These are phyloP conservation scores for Drosophila novamexicana DNA, from an alignment of 1,140 invertebrate genomes.

Conservation along the genomic window DNA sequence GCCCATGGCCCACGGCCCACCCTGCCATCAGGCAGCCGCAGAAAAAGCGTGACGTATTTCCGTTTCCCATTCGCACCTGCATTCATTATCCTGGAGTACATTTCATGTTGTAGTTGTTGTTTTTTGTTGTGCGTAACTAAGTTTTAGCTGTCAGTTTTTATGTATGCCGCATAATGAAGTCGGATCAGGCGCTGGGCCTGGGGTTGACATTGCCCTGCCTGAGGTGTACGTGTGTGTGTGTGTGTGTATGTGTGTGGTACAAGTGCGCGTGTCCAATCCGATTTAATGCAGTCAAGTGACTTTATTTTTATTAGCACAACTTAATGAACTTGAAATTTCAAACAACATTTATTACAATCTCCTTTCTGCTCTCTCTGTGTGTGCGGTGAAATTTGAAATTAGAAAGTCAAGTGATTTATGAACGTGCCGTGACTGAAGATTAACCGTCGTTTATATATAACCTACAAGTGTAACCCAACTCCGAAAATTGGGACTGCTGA, in stretches of 20 bases:
- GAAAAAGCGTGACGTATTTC: constrained; percentile 78
- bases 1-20: constrained; percentile 15
- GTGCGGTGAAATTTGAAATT: constrained; percentile 56
- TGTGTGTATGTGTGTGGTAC: constrained; percentile 35
- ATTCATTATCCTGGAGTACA: constrained; percentile 72
- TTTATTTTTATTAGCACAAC: constrained; percentile 82
- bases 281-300: constrained; percentile 80
- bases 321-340: constrained; percentile 80
- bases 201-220: background rate
- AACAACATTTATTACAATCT: constrained; percentile 76
- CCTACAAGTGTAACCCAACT: background rate
- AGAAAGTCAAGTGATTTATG: constrained; percentile 79
- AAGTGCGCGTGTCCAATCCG: constrained; percentile 77
- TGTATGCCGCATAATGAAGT: constrained; percentile 45
- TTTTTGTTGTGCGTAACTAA: constrained; percentile 67
- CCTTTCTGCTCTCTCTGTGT: constrained; percentile 3
- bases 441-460: constrained; percentile 20
- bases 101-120: constrained; percentile 17
- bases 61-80: constrained; percentile 80
- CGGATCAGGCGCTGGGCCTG: constrained; percentile 12
- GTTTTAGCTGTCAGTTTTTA: constrained; percentile 74
- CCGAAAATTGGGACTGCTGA: too few species aligned
- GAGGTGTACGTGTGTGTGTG: background rate
- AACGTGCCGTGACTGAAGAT: constrained; percentile 59
- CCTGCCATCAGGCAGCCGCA: constrained; percentile 11